Evolutionary conservation across 2,797 vertebrate genomes (phyloP).

Genomic region (Lycodopsis pacificus): DNA sequence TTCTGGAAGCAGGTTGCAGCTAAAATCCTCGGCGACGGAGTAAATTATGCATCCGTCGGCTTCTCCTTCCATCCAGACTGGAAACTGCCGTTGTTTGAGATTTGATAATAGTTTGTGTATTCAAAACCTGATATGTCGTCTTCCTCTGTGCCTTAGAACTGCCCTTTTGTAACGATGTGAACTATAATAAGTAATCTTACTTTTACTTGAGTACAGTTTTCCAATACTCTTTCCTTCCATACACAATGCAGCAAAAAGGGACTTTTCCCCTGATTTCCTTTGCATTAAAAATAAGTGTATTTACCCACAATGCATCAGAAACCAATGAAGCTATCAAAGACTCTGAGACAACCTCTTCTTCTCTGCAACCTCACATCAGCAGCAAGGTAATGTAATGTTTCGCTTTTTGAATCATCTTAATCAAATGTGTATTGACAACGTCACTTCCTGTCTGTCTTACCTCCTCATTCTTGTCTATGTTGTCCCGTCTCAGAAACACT

Average conservation of each 20-base stretch:
- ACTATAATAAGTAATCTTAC: too few relatives aligned
- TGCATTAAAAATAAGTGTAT: neutral
- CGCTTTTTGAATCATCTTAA: neutral
- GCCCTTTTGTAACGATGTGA: too few relatives aligned
- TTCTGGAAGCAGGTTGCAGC: slow-evolving; percentile 29
- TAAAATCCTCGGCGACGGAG: neutral
- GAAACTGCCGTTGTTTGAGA: neutral
- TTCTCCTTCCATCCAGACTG: neutral
- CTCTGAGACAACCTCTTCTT: neutral
- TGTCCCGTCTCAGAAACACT: too few relatives aligned
- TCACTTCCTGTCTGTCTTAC: neutral
- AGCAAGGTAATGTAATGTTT: too few relatives aligned
- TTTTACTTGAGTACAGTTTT: too few relatives aligned
- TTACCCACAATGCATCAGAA: neutral
- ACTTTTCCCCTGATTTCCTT: neutral
- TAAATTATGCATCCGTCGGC: slow-evolving; percentile 40
- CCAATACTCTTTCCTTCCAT: neutral
- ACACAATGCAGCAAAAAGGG: neutral
- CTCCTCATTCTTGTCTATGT: too few relatives aligned
- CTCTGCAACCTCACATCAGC: neutral
- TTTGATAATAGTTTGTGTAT: too few relatives aligned
- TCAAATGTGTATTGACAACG: neutral
- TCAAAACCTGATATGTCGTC: too few relatives aligned
- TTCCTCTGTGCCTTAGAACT: too few relatives aligned
- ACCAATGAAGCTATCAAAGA: neutral